These are phyloP conservation scores for Cataglyphis hispanica DNA, from an alignment of 1,140 invertebrate genomes.

Conservation along the genomic window DNA sequence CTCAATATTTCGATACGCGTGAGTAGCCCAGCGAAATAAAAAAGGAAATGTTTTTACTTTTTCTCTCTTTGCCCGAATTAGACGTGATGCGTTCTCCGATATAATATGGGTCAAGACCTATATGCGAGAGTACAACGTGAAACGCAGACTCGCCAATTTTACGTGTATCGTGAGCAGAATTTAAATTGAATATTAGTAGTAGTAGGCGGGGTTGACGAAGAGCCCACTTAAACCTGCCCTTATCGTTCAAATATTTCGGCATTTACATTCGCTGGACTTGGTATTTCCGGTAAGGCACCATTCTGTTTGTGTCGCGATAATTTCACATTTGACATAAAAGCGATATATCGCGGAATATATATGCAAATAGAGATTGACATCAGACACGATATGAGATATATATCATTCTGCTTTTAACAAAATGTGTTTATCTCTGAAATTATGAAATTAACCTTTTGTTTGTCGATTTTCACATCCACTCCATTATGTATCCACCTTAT, in stretches of 20 bases:
- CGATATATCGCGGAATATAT: background rate
- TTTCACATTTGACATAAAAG: conserved; percentile 26
- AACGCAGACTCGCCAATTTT: conserved; percentile 62
- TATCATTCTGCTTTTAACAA: background rate
- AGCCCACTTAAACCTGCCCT: conserved; percentile 52
- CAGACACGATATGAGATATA: background rate
- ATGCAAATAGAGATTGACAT: background rate
- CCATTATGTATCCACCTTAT: conserved; percentile 20
- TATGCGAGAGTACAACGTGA: conserved; percentile 38
- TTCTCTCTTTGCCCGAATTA: conserved; percentile 55
- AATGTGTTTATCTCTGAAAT: conserved; percentile 21
- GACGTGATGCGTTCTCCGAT: conserved; percentile 23
- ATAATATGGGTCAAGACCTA: conserved; percentile 51
- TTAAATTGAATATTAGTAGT: conserved; percentile 74
- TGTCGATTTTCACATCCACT: background rate
- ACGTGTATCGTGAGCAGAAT: conserved; percentile 71
- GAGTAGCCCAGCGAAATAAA: background rate
- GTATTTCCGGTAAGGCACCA: background rate
- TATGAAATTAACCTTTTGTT: conserved; percentile 19
- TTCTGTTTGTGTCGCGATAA: conserved; percentile 10
- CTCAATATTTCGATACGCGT: background rate
- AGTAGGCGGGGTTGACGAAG: conserved; percentile 56
- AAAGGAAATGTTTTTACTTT: conserved; percentile 15
- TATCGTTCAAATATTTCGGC: conserved; percentile 54
- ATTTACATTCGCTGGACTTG: conserved; percentile 22